These are phyloP conservation scores for Tetraodon nigroviridis DNA, from an alignment of 2,113 vertebrate species.

Conservation along the genomic window DNA sequence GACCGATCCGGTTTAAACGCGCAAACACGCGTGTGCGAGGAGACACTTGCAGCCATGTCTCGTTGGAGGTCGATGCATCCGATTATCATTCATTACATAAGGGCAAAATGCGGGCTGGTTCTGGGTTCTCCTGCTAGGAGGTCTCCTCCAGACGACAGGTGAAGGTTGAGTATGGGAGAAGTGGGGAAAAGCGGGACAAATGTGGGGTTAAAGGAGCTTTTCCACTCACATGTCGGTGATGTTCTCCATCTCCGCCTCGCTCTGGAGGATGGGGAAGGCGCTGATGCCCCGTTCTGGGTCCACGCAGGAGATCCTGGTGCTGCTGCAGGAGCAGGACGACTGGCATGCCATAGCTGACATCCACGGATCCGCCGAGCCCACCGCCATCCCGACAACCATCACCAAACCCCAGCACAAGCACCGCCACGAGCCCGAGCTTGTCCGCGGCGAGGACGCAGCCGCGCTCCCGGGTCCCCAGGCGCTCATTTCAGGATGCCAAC, in stretches of 20 bases:
- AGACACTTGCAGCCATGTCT: neutral
- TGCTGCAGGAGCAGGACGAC: slow-evolving; percentile 80
- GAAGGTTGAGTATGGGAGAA: neutral
- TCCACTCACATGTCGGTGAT: slow-evolving; percentile 93
- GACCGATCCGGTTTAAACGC: slow-evolving; percentile 7
- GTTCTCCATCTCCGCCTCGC: slow-evolving; percentile 83
- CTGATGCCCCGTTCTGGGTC: slow-evolving; percentile 73
- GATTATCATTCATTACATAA: neutral
- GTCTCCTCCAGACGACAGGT: slow-evolving; percentile 23
- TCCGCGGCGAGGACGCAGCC: slow-evolving; percentile 49
- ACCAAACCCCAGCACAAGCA: slow-evolving; percentile 66
- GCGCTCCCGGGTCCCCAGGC: slow-evolving; percentile 44
- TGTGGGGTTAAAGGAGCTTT: neutral
- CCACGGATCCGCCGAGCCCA: slow-evolving; percentile 75
- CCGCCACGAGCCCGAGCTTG: slow-evolving; percentile 65
- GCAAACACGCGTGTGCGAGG: neutral
- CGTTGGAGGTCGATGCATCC: neutral
- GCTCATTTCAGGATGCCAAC: slow-evolving; percentile 63
- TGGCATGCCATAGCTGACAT: slow-evolving; percentile 78
- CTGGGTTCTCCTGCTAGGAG: neutral
- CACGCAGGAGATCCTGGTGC: slow-evolving; percentile 82
- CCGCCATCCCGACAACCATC: slow-evolving; percentile 68
- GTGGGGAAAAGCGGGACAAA: neutral
- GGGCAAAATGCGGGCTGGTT: neutral
- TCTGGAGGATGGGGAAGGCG: slow-evolving; percentile 82